Percentiles rank a stretch among this genome's conserved stretches.
These are phyloP conservation scores for Sebastes diaconus DNA, from an alignment of 2,797 vertebrate genomes.

Conservation along the genomic window DNA sequence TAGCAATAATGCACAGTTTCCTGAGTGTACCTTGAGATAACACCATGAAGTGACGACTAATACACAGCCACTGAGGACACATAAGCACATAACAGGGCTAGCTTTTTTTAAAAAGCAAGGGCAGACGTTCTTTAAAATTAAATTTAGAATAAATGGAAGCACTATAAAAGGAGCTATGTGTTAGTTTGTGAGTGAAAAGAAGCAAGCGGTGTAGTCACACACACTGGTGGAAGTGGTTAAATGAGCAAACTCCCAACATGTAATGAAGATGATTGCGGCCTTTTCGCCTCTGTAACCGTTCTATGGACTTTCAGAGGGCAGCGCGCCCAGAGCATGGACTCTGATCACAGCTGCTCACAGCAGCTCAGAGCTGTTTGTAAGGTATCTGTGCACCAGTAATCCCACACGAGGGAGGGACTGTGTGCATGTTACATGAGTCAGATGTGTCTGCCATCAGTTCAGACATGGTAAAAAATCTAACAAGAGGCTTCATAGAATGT, in stretches of 20 bases:
- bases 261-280: conserved; percentile 43
- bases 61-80: too few relatives aligned
- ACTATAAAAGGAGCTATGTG: neutral
- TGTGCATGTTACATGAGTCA: neutral
- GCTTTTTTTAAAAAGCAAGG: neutral
- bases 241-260: conserved; percentile 23
- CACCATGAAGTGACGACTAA: too few relatives aligned
- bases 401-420: neutral
- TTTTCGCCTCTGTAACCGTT: neutral
- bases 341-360: conserved; percentile 28
- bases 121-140: neutral
- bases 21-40: conserved; percentile 3
- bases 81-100: too few relatives aligned
- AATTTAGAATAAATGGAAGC: neutral
- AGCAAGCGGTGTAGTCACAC: neutral
- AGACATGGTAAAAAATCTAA: neutral
- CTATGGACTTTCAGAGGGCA: conserved; percentile 6
- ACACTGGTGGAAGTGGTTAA: neutral
- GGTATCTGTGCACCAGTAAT: conserved; percentile 1
- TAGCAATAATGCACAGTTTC: neutral
- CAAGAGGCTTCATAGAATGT: neutral
- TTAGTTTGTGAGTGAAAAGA: neutral
- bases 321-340: conserved; percentile 15
- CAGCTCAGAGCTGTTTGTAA: conserved; percentile 19
- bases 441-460: neutral